Evolutionary conservation across 2,113 vertebrate species (phyloP).

Genomic region (Pteronura brasiliensis): DNA sequence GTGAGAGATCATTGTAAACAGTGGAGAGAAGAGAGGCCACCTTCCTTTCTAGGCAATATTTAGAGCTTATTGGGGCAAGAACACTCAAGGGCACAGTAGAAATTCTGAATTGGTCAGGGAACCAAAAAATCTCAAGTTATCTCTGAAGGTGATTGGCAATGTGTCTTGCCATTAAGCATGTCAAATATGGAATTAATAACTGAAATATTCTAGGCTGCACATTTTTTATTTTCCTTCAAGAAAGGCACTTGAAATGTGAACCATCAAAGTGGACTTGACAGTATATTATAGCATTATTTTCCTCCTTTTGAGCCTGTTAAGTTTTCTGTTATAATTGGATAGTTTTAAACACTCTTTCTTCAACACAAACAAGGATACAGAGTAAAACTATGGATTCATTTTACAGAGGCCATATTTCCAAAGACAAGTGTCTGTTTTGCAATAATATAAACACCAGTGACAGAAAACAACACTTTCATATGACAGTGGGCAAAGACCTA

Average conservation of each 20-base stretch:
- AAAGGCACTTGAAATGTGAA: slow-evolving; percentile 24
- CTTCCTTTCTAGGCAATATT: neutral
- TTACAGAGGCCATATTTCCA: neutral
- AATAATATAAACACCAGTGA: neutral
- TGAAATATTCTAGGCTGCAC: neutral
- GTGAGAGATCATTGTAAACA: neutral
- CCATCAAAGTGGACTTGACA: slow-evolving; percentile 17
- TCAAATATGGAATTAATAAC: neutral
- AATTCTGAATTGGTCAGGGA: neutral
- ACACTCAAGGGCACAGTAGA: neutral
- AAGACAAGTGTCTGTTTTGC: neutral
- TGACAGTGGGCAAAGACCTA: neutral
- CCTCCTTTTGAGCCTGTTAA: neutral
- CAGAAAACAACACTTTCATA: neutral
- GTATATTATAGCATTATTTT: neutral
- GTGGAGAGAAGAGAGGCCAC: neutral
- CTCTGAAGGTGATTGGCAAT: neutral
- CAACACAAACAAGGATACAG: neutral
- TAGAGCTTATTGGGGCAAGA: neutral
- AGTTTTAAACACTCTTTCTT: neutral
- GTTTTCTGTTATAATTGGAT: slow-evolving; percentile 35
- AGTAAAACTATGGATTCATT: neutral
- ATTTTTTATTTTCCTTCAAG: slow-evolving; percentile 6
- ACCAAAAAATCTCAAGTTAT: neutral
- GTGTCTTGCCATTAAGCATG: neutral